Evolutionary conservation across 1,140 invertebrate genomes (phyloP).

Genomic region (Ephestia elutella): DNA sequence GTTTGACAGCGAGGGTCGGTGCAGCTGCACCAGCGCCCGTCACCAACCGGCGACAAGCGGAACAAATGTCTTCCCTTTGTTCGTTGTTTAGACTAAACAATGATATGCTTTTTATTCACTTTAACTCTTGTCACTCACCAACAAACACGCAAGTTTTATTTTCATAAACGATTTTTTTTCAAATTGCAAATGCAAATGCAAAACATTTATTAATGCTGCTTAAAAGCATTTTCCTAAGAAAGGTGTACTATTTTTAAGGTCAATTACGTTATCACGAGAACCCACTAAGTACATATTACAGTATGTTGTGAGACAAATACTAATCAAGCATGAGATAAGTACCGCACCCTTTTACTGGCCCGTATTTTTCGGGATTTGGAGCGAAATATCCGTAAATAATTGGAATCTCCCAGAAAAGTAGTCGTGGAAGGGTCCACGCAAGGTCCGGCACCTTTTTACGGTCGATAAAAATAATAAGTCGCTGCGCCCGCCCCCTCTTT

Average conservation of each 20-base stretch:
- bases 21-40: constrained; percentile 52
- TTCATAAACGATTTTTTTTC: too few species aligned
- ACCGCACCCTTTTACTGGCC: constrained; percentile 31
- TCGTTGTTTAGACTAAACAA: constrained; percentile 29
- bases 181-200: too few species aligned
- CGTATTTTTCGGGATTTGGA: constrained; percentile 51
- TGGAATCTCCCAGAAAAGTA: constrained; percentile 42
- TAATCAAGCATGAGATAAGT: constrained; percentile 35
- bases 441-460: constrained; percentile 59
- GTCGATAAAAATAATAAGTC: constrained; percentile 59
- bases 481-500: constrained; percentile 20
- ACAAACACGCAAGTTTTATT: too few species aligned
- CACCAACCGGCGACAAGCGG: constrained; percentile 39
- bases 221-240: too few species aligned
- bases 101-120: constrained; percentile 8
- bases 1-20: constrained; percentile 29
- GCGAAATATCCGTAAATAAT: constrained; percentile 57
- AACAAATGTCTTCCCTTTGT: constrained; percentile 50
- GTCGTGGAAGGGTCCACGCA: constrained; percentile 36
- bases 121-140: too few species aligned
- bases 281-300: background rate
- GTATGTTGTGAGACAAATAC: constrained; percentile 9
- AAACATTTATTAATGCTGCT: too few species aligned
- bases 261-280: background rate
- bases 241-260: background rate